phyloP scores from a whole-genome alignment of 2,888 invertebrate species.

The Mamestra brassicae region DNA sequence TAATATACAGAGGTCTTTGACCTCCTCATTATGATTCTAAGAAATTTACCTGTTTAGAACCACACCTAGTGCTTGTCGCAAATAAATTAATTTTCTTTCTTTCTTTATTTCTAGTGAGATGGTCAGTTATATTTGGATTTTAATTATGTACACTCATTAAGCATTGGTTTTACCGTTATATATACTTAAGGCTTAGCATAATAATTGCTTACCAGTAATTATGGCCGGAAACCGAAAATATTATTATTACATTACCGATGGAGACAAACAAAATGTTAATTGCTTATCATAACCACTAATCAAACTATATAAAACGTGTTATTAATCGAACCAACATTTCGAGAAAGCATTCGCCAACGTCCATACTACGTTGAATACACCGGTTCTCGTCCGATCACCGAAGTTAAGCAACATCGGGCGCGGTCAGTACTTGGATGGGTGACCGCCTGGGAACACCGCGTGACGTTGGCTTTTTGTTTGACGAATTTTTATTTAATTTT shows the following conservation, averaged over 20 bases:
- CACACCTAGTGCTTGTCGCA: not conserved
- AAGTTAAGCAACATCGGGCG: slow-evolving; percentile 89
- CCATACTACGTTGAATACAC: slow-evolving; percentile 86
- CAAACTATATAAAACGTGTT: not conserved
- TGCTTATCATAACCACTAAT: not conserved
- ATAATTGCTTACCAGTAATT: not conserved
- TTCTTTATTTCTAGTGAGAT: not conserved
- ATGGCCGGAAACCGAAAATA: not conserved
- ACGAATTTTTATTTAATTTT: not conserved
- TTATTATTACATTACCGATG: not conserved
- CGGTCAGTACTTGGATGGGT: slow-evolving; percentile 89
- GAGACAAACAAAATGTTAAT: not conserved
- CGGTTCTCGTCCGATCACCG: slow-evolving; percentile 90
- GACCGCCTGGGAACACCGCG: slow-evolving; percentile 88
- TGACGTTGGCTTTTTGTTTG: slow-evolving; percentile 80
- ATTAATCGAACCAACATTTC: not conserved
- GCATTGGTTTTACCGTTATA: not conserved
- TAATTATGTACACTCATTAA: not conserved
- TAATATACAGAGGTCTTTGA: slow-evolving; percentile 8
- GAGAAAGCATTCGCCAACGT: slow-evolving; percentile 66
- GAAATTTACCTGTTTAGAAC: not conserved
- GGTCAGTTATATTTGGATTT: slow-evolving; percentile 8
- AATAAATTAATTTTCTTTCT: too few species aligned
- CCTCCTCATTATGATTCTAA: not conserved
- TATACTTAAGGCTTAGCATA: too few species aligned